Conservation (phyloP, 2,797 vertebrate genomes). For the Columba guinea region DNA sequence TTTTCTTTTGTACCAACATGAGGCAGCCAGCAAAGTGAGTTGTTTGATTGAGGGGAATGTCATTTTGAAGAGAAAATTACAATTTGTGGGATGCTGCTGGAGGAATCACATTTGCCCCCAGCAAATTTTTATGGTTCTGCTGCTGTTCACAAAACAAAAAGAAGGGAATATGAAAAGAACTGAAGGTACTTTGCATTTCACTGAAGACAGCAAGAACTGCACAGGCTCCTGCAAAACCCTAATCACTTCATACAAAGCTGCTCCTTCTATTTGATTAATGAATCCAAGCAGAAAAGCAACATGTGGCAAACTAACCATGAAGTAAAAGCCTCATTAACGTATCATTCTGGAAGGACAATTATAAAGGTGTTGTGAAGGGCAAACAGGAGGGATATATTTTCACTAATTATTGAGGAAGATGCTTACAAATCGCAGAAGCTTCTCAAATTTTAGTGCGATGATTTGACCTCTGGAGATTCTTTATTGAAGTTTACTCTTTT, state of each 20-base stretch:
- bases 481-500: not conserved
- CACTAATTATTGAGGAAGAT: not conserved
- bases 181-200: not conserved
- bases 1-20: not conserved
- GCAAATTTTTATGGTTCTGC: not conserved
- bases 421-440: not conserved
- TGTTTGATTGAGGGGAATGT: not conserved
- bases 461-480: not conserved
- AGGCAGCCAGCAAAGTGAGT: not conserved
- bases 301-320: conserved; percentile 38
- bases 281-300: conserved; percentile 43
- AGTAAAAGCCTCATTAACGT: conserved; percentile 53
- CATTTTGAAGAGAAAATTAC: not conserved
- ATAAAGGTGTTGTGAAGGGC: not conserved
- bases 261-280: conserved; percentile 32
- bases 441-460: not conserved
- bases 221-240: not conserved
- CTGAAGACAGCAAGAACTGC: not conserved
- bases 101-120: not conserved
- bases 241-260: not conserved
- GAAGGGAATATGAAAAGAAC: not conserved
- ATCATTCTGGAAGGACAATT: conserved; percentile 18
- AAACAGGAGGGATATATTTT: not conserved
- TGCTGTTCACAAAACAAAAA: not conserved
- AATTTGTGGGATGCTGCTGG: not conserved